Percentiles rank a stretch among this genome's conserved stretches.
Evolutionary conservation across 2,113 vertebrate species (phyloP).

Genomic region (Illadopsis cleaveri): DNA sequence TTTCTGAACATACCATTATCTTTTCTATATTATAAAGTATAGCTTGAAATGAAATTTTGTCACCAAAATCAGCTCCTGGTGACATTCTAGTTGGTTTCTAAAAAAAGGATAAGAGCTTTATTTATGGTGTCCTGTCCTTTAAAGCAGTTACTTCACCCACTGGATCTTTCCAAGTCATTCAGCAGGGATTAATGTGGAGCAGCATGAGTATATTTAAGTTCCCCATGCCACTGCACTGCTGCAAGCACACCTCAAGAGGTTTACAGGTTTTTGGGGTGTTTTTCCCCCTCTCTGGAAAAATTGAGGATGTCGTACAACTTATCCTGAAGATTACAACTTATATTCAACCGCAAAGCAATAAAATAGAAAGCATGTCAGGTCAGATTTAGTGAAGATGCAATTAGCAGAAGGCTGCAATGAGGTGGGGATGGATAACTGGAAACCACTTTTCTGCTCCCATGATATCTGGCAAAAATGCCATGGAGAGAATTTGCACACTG

Average conservation of each 20-base stretch:
- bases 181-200: neutral
- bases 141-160: constrained; percentile 43
- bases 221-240: neutral
- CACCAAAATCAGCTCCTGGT: constrained; percentile 19
- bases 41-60: constrained; percentile 37
- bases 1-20: constrained; percentile 2
- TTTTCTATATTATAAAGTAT: constrained; percentile 21
- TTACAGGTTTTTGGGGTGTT: neutral
- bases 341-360: neutral
- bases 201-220: neutral
- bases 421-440: neutral
- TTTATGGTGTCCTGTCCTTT: constrained; percentile 6
- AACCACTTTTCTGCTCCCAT: neutral
- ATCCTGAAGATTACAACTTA: neutral
- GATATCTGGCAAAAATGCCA: neutral
- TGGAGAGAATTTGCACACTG: neutral
- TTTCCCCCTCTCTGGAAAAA: neutral
- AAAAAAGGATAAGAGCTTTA: neutral
- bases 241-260: neutral
- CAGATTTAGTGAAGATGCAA: neutral
- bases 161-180: constrained; percentile 19
- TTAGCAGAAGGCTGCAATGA: neutral
- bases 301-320: neutral
- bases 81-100: neutral
- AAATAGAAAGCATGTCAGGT: neutral